phyloP scores from a whole-genome alignment of 2,113 vertebrate genomes.

The Gnathonemus echidnorhynchus region DNA sequence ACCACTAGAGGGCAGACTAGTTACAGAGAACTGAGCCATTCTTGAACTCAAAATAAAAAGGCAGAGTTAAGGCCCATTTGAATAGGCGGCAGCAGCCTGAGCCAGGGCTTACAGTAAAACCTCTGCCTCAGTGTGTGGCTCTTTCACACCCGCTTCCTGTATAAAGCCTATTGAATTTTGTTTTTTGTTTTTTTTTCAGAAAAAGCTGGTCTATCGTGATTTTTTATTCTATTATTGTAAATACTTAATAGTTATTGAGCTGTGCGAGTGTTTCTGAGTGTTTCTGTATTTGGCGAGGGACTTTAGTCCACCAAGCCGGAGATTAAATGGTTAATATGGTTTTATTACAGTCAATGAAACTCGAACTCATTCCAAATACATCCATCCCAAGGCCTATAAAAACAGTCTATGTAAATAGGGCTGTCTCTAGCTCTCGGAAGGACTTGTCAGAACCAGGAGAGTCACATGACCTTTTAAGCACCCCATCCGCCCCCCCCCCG shows the following conservation, averaged over 20 bases:
- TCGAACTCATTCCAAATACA: not conserved
- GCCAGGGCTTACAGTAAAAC: not conserved
- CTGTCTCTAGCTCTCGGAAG: not conserved
- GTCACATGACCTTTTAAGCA: not conserved
- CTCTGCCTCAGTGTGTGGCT: not conserved
- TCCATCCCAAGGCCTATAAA: not conserved
- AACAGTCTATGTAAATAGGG: not conserved
- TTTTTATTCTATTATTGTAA: not conserved
- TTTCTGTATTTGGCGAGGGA: not conserved
- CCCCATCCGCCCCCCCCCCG: not conserved
- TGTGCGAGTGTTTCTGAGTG: not conserved
- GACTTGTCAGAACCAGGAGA: not conserved
- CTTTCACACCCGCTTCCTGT: not conserved
- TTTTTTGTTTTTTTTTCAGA: not conserved
- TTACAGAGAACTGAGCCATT: not conserved
- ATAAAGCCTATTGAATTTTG: not conserved
- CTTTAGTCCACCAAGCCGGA: not conserved
- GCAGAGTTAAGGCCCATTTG: not conserved
- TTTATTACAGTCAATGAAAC: not conserved
- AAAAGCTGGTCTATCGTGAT: not conserved
- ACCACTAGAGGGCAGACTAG: constrained; percentile 14
- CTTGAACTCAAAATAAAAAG: not conserved
- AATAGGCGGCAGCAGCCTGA: not conserved
- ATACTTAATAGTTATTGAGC: not conserved
- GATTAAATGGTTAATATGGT: not conserved